These are phyloP conservation scores for Druon quercuslanigerum DNA, from an alignment of 1,140 invertebrate genomes.

Conservation along the genomic window DNA sequence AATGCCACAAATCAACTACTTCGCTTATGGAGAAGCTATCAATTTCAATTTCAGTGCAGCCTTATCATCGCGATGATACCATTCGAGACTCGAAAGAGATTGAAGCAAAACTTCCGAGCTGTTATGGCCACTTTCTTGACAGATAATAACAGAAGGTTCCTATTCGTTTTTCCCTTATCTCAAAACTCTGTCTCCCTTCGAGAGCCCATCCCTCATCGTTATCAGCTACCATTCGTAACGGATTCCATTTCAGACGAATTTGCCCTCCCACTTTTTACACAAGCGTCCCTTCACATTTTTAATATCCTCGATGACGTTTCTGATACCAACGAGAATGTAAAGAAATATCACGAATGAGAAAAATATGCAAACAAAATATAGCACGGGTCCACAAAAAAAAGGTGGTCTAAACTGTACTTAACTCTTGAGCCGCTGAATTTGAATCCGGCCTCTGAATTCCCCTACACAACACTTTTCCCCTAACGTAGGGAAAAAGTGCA, in stretches of 20 bases:
- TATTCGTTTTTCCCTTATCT: conserved; percentile 20
- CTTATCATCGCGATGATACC: conserved; percentile 8
- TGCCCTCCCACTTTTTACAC: conserved; percentile 1
- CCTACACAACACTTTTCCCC: too few relatives aligned
- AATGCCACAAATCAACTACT: not conserved
- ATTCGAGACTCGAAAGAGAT: not conserved
- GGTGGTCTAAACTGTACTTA: too few relatives aligned
- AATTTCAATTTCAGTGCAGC: conserved; percentile 15
- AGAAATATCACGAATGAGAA: not conserved
- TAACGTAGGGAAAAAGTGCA: too few relatives aligned
- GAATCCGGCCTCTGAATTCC: too few relatives aligned
- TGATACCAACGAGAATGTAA: not conserved
- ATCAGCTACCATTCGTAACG: conserved; percentile 8
- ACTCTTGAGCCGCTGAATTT: too few relatives aligned
- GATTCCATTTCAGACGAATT: conserved; percentile 5
- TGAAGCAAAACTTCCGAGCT: conserved; percentile 18
- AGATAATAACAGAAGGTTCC: conserved; percentile 28
- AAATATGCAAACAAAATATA: too few relatives aligned
- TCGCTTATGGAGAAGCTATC: not conserved
- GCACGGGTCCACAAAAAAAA: too few relatives aligned
- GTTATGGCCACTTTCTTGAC: not conserved
- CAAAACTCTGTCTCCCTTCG: not conserved
- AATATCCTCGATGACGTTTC: not conserved
- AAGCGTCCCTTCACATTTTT: not conserved
- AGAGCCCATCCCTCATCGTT: conserved; percentile 1